phyloP scores from a whole-genome alignment of 2,113 vertebrate species.

The Pachycephala philippinensis region DNA sequence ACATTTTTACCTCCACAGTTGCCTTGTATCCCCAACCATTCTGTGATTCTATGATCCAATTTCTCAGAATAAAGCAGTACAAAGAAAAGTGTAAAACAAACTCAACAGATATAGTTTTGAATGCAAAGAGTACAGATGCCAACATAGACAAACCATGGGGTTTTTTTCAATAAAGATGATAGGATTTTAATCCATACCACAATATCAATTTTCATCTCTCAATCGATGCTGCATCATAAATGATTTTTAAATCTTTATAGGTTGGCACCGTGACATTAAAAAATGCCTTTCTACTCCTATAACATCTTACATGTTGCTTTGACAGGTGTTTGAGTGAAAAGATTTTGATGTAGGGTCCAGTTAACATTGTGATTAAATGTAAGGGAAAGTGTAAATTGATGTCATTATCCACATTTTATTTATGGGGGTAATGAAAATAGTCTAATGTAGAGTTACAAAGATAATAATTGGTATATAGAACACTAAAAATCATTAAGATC shows the following conservation, averaged over 20 bases:
- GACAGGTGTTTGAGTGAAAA: background rate
- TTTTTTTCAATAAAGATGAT: background rate
- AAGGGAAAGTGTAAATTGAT: background rate
- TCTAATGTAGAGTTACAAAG: background rate
- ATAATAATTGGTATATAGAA: background rate
- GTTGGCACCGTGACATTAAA: background rate
- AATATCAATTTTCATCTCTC: background rate
- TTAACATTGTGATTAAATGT: background rate
- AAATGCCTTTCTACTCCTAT: background rate
- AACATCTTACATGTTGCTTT: background rate
- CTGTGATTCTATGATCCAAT: background rate
- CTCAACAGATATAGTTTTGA: background rate
- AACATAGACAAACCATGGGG: accelerated
- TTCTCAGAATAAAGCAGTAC: background rate
- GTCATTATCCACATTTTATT: background rate
- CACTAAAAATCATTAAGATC: background rate
- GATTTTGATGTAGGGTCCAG: accelerated
- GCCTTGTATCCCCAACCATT: background rate
- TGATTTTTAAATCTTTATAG: accelerated
- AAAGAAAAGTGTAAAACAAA: background rate
- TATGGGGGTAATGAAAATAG: background rate
- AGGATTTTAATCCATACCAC: background rate
- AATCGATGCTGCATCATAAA: background rate
- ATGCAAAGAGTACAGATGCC: background rate
- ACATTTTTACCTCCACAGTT: background rate